Evolutionary conservation across 1,140 invertebrate genomes (phyloP).

Genomic region (Drosophila eugracilis): DNA sequence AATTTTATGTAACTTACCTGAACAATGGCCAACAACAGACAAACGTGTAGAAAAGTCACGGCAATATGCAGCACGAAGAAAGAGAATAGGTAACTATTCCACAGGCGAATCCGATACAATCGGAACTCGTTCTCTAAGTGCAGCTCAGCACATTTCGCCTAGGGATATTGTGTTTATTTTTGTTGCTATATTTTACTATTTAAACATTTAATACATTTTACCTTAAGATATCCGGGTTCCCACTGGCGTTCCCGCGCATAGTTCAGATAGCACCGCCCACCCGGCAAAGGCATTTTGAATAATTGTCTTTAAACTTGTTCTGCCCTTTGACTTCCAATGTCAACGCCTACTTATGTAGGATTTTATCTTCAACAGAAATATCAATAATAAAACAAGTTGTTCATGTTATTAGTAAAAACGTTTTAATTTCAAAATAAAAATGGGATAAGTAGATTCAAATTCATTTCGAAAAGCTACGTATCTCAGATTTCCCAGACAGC

Average conservation of each 20-base stretch:
- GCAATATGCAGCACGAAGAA: constrained; percentile 33
- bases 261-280: too few relatives aligned
- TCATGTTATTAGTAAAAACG: neutral
- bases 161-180: neutral
- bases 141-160: constrained; percentile 43
- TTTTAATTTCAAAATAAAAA: too few relatives aligned
- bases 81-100: constrained; percentile 10
- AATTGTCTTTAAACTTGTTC: neutral
- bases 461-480: neutral
- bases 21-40: constrained; percentile 10
- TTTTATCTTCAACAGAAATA: too few relatives aligned
- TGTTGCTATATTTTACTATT: neutral
- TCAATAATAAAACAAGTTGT: neutral
- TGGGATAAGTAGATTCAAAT: neutral
- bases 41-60: neutral
- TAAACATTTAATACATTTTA: neutral
- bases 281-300: constrained; percentile 9
- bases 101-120: constrained; percentile 32
- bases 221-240: constrained; percentile 37
- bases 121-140: constrained; percentile 27
- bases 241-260: constrained; percentile 9
- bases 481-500: neutral
- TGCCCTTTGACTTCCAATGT: neutral
- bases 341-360: neutral
- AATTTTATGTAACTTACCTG: constrained; percentile 13